Evolutionary conservation across 2,888 invertebrate genomes (phyloP).

Genomic region (Pyrrhosoma nymphula): DNA sequence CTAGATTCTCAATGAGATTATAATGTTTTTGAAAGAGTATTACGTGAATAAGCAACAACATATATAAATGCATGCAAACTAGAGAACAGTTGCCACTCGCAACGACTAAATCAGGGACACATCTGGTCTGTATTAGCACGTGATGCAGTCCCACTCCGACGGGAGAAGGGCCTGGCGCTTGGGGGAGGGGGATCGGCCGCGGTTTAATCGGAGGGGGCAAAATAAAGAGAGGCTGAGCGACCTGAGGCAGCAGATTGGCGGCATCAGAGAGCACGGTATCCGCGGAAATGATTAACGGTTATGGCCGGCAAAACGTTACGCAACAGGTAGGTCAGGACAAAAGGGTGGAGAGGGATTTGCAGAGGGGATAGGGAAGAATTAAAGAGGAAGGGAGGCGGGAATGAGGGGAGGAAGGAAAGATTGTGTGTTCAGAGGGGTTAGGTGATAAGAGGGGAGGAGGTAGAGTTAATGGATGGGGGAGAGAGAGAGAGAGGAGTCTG

Average conservation of each 20-base stretch:
- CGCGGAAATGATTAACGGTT: conserved; percentile 61
- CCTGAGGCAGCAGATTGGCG: background rate
- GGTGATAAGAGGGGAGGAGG: background rate
- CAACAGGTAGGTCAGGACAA: conserved; percentile 58
- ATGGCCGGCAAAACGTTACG: conserved; percentile 31
- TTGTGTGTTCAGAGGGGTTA: no score
- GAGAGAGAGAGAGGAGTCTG: conserved; percentile 37
- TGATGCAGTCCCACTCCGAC: no score
- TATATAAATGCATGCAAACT: no score
- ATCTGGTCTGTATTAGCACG: no score
- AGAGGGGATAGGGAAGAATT: background rate
- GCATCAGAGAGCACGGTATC: background rate
- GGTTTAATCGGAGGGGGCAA: background rate
- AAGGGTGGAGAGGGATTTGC: background rate
- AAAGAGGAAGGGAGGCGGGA: background rate
- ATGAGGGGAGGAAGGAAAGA: background rate
- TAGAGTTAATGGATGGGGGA: background rate
- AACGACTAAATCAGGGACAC: no score
- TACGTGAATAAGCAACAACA: no score
- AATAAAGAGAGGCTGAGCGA: background rate
- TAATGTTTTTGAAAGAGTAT: no score
- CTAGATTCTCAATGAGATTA: no score
- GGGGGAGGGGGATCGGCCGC: no score
- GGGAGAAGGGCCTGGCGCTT: no score
- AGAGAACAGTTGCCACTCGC: no score